phyloP scores from a whole-genome alignment of 1,140 invertebrate genomes.

The Halictus rubicundus region DNA sequence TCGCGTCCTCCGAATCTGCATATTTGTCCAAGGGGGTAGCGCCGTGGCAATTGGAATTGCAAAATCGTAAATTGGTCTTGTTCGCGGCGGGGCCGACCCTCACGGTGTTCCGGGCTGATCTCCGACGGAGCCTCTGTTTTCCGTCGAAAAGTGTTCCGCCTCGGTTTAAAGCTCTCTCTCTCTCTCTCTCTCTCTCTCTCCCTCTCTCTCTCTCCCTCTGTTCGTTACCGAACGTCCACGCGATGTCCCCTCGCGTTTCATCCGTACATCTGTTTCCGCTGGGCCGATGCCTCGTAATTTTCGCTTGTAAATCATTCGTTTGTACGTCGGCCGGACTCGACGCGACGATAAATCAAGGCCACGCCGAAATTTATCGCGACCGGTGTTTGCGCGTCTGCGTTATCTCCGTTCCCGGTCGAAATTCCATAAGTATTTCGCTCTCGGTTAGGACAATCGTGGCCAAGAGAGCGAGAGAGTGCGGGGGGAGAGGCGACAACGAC shows the following conservation, averaged over 20 bases:
- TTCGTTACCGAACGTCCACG: neutral
- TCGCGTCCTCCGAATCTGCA: slow-evolving; percentile 63
- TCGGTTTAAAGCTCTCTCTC: slow-evolving; percentile 40
- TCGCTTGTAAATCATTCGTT: neutral
- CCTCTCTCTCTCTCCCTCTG: slow-evolving; percentile 37
- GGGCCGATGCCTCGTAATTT: neutral
- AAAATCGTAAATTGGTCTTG: slow-evolving; percentile 74
- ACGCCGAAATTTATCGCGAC: neutral
- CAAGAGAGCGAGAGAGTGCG: neutral
- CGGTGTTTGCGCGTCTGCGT: neutral
- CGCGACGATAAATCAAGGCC: neutral
- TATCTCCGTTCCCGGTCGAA: neutral
- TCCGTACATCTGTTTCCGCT: neutral
- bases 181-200: slow-evolving; percentile 37
- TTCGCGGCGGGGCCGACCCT: slow-evolving; percentile 55
- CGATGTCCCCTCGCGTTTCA: neutral
- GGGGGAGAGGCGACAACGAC: neutral
- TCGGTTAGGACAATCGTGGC: too few relatives aligned
- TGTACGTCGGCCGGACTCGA: neutral
- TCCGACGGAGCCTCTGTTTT: slow-evolving; percentile 18
- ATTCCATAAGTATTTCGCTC: neutral
- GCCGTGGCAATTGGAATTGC: slow-evolving; percentile 71
- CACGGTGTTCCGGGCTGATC: slow-evolving; percentile 24
- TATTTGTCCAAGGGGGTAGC: slow-evolving; percentile 66
- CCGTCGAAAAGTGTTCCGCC: slow-evolving; percentile 63